Evolutionary conservation across 2,797 vertebrate species (phyloP).

Genomic region (Eulemur mongoz): DNA sequence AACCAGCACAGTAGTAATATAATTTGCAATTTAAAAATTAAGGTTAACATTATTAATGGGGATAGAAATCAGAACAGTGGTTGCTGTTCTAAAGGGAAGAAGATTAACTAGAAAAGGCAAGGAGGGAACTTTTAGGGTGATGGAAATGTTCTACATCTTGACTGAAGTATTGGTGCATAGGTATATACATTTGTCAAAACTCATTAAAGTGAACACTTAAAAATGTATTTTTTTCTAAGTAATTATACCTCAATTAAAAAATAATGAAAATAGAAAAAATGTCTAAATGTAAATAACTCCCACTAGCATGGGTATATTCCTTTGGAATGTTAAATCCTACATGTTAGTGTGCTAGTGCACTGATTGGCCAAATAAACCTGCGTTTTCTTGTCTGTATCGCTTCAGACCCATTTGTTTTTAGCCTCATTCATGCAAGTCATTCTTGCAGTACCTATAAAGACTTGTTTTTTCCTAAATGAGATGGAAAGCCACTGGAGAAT

Average conservation of each 20-base stretch:
- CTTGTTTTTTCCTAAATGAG: slow-evolving; percentile 7
- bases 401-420: neutral
- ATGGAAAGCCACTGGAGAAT: neutral
- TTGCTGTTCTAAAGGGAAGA: neutral
- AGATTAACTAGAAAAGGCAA: slow-evolving; percentile 7
- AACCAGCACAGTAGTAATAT: neutral
- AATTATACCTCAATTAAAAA: slow-evolving; percentile 19
- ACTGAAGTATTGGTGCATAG: neutral
- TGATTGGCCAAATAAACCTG: neutral
- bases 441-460: neutral
- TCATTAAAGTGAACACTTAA: neutral
- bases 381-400: neutral
- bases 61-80: neutral
- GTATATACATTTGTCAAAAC: neutral
- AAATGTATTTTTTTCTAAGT: neutral
- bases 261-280: neutral
- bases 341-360: neutral
- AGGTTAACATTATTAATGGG: neutral
- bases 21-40: slow-evolving; percentile 20
- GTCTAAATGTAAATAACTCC: neutral
- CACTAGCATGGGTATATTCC: neutral
- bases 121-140: neutral
- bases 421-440: neutral
- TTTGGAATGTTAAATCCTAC: slow-evolving; percentile 20
- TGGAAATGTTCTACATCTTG: neutral